A percentile compares a stretch with the other conserved stretches of the same genome.
Evolutionary conservation across 2,113 vertebrate species (phyloP).

Genomic region (Eublepharis macularius): DNA sequence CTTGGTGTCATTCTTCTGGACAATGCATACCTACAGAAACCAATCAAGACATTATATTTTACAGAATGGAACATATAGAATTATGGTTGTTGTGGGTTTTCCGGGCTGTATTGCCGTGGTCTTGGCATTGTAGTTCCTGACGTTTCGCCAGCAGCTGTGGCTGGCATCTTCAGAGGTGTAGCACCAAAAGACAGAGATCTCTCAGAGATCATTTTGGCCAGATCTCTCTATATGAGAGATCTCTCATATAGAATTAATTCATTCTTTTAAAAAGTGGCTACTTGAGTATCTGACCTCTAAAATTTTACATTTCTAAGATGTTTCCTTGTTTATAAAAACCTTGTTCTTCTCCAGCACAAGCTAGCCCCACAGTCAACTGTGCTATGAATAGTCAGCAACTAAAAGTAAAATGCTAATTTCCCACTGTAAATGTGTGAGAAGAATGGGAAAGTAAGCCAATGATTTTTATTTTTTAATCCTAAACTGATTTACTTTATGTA

Average conservation of each 20-base stretch:
- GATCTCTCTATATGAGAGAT: no score
- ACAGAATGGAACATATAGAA: not conserved
- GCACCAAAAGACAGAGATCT: no score
- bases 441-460: not conserved
- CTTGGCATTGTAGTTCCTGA: no score
- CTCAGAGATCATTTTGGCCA: no score
- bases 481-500: not conserved
- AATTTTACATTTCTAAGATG: not conserved
- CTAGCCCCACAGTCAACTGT: not conserved
- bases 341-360: rapidly evolving
- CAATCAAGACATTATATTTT: conserved; percentile 4
- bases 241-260: not conserved
- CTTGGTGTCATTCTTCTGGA: conserved; percentile 97
- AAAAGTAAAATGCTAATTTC: not conserved
- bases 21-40: conserved; percentile 88
- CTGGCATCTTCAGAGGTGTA: no score
- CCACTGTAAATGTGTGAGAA: not conserved
- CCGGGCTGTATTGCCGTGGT: no score
- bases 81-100: no score
- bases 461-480: not conserved
- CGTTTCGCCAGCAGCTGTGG: no score
- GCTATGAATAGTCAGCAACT: not conserved
- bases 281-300: rapidly evolving
- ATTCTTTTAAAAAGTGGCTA: rapidly evolving
- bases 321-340: rapidly evolving